Percentiles rank a stretch among this genome's conserved stretches.
These are phyloP conservation scores for Stenurella melanura DNA, from an alignment of 2,888 invertebrate genomes.

Conservation along the genomic window DNA sequence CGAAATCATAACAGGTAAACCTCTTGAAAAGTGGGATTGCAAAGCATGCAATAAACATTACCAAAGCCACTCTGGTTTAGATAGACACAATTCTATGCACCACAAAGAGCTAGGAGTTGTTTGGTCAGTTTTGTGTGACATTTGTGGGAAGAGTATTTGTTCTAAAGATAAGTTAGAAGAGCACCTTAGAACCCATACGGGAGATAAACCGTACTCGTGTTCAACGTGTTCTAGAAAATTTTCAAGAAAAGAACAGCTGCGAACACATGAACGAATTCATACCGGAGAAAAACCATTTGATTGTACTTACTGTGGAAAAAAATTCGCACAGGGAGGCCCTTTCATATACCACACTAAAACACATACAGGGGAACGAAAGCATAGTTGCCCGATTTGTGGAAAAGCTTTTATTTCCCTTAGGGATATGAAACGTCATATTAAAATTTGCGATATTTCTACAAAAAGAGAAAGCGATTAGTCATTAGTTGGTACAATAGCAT, in stretches of 20 bases:
- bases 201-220: conserved; percentile 72
- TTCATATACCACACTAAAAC: conserved; percentile 62
- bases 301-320: conserved; percentile 63
- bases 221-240: conserved; percentile 75
- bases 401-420: conserved; percentile 59
- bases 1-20: conserved; percentile 64
- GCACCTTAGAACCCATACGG: conserved; percentile 73
- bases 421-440: conserved; percentile 51
- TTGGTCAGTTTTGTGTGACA: conserved; percentile 68
- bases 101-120: conserved; percentile 52
- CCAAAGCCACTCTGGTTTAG: conserved; percentile 63
- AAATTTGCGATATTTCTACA: not conserved
- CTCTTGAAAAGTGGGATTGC: conserved; percentile 68
- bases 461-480: not conserved
- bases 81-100: conserved; percentile 59
- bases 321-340: conserved; percentile 59
- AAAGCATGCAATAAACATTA: conserved; percentile 68
- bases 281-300: conserved; percentile 69
- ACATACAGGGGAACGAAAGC: conserved; percentile 53
- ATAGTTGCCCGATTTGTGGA: conserved; percentile 61
- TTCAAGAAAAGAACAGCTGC: conserved; percentile 65
- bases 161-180: conserved; percentile 61
- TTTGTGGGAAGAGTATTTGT: conserved; percentile 66
- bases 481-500: too few species aligned
- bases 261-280: conserved; percentile 66